These are phyloP conservation scores for Mesocricetus auratus DNA, from an alignment of 2,113 vertebrate species.

Conservation along the genomic window DNA sequence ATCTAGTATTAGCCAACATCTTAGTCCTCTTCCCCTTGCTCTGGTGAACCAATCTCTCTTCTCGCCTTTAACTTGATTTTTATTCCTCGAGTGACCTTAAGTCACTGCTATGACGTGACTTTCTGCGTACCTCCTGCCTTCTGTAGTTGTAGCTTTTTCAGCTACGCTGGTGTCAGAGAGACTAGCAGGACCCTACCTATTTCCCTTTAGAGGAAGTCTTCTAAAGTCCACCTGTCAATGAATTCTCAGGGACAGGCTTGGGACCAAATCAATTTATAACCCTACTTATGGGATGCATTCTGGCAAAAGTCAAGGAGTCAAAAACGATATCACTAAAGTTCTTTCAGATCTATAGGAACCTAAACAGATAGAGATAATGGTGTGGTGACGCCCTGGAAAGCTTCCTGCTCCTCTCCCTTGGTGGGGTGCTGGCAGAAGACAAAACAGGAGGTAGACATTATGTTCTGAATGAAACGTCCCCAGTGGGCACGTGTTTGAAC, in stretches of 20 bases:
- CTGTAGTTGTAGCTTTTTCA: accelerated
- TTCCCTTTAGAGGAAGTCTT: not conserved
- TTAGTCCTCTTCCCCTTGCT: not conserved
- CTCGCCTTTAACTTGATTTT: not conserved
- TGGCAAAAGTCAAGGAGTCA: not conserved
- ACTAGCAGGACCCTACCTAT: not conserved
- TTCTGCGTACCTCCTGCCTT: not conserved
- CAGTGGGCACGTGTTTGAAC: not conserved
- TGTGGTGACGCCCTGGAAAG: not conserved
- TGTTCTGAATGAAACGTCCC: not conserved
- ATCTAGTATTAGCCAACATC: too few relatives aligned
- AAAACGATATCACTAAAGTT: not conserved
- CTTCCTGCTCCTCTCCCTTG: not conserved
- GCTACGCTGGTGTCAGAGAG: not conserved
- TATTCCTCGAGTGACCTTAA: not conserved
- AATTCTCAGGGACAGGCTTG: too few relatives aligned
- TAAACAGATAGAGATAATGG: too few relatives aligned
- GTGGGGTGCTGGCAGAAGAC: not conserved
- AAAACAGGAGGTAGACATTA: not conserved
- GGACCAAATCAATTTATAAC: not conserved
- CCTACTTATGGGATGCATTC: not conserved
- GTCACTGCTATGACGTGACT: accelerated
- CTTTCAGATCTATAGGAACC: not conserved
- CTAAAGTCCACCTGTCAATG: not conserved
- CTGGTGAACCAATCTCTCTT: not conserved